Percentiles rank a stretch among this genome's conserved stretches.
Conservation (phyloP, 2,888 invertebrate species). For the Stenoptilia bipunctidactyla region DNA sequence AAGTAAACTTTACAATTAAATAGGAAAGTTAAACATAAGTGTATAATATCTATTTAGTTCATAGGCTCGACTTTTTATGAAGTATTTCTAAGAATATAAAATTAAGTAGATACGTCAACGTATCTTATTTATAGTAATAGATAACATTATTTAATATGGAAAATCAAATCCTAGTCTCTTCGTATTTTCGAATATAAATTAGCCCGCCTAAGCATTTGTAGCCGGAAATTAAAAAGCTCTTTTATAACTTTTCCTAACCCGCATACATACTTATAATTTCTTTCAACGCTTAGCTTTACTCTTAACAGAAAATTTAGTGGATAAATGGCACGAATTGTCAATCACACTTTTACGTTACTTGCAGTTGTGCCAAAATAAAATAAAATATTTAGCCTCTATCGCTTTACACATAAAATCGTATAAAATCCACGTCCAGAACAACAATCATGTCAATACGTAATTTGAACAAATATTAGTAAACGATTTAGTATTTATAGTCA, state of each 20-base stretch:
- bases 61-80: slow-evolving; percentile 64
- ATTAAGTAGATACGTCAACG: neutral
- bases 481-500: slow-evolving; percentile 69
- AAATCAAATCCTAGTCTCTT: slow-evolving; percentile 1
- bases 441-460: slow-evolving; percentile 46
- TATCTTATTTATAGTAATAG: neutral
- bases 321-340: neutral
- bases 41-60: slow-evolving; percentile 55
- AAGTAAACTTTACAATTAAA: slow-evolving; percentile 67
- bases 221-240: neutral
- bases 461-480: slow-evolving; percentile 52
- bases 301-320: neutral
- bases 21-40: slow-evolving; percentile 66
- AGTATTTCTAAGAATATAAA: slow-evolving; percentile 48
- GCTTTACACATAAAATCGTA: neutral
- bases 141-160: neutral
- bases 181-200: neutral
- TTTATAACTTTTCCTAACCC: too few relatives aligned
- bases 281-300: neutral
- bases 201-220: neutral
- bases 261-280: neutral
- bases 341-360: too few relatives aligned
- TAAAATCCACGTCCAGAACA: slow-evolving; percentile 22
- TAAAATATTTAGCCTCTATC: neutral
- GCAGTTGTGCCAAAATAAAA: neutral